Conservation (phyloP, 2,113 vertebrate species). For the Bubalus kerabau region DNA sequence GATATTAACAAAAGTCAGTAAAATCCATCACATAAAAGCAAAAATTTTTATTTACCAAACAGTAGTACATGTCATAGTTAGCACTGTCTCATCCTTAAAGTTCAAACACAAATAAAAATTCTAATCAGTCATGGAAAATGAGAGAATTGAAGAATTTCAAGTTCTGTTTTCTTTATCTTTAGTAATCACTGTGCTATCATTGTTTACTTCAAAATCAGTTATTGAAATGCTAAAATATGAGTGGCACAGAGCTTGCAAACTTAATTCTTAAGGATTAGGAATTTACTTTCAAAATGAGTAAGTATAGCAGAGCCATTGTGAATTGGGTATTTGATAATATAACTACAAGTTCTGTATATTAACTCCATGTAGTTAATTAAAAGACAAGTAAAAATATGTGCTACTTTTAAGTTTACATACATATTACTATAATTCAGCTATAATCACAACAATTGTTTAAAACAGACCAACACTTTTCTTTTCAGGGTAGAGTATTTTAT, state of each 20-base stretch:
- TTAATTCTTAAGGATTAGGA: not conserved
- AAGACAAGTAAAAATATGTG: not conserved
- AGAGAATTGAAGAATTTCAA: not conserved
- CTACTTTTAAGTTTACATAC: not conserved
- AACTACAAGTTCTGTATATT: not conserved
- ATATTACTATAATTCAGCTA: not conserved
- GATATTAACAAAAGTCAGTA: not conserved
- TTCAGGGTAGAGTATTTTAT: not conserved
- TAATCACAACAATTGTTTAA: not conserved
- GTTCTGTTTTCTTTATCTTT: not conserved
- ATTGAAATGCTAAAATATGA: not conserved
- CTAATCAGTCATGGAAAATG: not conserved
- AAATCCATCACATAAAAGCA: not conserved
- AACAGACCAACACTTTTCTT: not conserved
- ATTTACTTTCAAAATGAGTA: not conserved
- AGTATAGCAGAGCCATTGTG: not conserved
- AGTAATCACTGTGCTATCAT: not conserved
- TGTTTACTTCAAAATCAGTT: not conserved
- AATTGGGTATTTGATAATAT: not conserved
- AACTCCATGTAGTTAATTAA: not conserved
- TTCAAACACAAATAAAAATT: conserved; percentile 6
- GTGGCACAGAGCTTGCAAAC: not conserved
- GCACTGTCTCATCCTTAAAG: not conserved
- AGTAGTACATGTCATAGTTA: not conserved
- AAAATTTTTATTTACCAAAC: not conserved